Percentiles rank a stretch among this genome's conserved stretches.
phyloP scores from a whole-genome alignment of 2,113 vertebrate genomes.

The Harpagus bidentatus region DNA sequence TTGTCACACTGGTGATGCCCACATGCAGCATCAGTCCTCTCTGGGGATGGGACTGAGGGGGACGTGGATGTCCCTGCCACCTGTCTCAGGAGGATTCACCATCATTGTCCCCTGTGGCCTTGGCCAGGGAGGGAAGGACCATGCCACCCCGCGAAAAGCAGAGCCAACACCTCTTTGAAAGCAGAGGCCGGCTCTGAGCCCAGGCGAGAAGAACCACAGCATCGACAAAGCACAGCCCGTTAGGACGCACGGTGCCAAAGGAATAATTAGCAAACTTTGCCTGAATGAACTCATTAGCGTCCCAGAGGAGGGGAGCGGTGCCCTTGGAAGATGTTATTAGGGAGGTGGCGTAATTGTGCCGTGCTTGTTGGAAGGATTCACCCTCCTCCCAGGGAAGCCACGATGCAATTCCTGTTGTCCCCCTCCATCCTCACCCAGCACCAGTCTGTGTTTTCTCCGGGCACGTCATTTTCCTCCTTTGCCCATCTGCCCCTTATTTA shows the following conservation, averaged over 20 bases:
- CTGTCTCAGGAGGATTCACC: not conserved
- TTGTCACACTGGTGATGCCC: accelerated
- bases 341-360: not conserved
- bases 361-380: not conserved
- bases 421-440: not conserved
- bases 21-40: not conserved
- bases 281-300: not conserved
- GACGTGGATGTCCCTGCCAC: not conserved
- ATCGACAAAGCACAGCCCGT: not conserved
- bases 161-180: not conserved
- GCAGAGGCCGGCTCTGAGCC: not conserved
- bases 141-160: accelerated
- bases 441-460: accelerated
- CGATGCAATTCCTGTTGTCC: not conserved
- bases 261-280: conserved; percentile 3
- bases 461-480: not conserved
- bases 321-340: not conserved
- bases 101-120: not conserved
- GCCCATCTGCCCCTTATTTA: not conserved
- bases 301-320: not conserved
- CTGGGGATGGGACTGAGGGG: too few relatives aligned
- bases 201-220: not conserved
- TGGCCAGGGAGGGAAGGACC: not conserved
- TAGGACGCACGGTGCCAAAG: not conserved
- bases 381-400: not conserved